A percentile compares a stretch with the other conserved stretches of the same genome.
Conservation (phyloP, 1,140 invertebrate species). For the Cydia pomonella region DNA sequence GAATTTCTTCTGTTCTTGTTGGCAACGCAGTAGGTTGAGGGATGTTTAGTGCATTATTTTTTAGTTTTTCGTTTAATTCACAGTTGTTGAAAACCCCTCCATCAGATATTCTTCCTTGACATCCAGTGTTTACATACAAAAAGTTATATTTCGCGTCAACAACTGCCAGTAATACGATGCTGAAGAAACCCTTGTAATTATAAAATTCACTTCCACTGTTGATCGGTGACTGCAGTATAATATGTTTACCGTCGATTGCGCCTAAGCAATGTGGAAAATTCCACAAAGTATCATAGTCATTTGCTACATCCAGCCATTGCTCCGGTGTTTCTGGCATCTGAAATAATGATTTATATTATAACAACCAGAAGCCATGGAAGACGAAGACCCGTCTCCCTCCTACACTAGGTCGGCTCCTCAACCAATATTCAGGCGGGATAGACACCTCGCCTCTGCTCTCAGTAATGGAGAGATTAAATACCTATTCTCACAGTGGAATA, state of each 20-base stretch:
- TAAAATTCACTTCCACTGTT: conserved; percentile 4
- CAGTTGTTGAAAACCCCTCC: conserved; percentile 2
- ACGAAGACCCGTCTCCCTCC: no score
- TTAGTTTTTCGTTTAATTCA: no score
- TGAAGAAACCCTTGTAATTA: conserved; percentile 1
- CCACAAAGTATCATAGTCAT: conserved; percentile 4
- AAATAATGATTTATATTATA: conserved; percentile 17
- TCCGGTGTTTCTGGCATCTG: conserved; percentile 43
- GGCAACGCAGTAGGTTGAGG: conserved; percentile 33
- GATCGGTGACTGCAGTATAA: conserved; percentile 15
- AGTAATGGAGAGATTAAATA: no score
- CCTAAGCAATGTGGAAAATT: conserved; percentile 10
- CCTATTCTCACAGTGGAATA: no score
- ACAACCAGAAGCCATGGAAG: no score
- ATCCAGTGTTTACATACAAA: conserved; percentile 3
- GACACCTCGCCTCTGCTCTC: no score
- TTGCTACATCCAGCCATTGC: conserved; percentile 37
- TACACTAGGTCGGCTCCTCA: no score
- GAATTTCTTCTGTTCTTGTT: conserved; percentile 25
- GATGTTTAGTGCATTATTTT: conserved; percentile 20
- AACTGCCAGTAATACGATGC: conserved; percentile 18
- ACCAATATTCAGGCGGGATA: no score
- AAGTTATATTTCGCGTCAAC: conserved; percentile 19
- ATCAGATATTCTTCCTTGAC: conserved; percentile 21
- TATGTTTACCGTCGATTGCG: conserved; percentile 18